Evolutionary conservation across 2,888 invertebrate species (phyloP), one percentile per base, ranked within the genome.

Genomic region (Acheta domesticus): DNA sequence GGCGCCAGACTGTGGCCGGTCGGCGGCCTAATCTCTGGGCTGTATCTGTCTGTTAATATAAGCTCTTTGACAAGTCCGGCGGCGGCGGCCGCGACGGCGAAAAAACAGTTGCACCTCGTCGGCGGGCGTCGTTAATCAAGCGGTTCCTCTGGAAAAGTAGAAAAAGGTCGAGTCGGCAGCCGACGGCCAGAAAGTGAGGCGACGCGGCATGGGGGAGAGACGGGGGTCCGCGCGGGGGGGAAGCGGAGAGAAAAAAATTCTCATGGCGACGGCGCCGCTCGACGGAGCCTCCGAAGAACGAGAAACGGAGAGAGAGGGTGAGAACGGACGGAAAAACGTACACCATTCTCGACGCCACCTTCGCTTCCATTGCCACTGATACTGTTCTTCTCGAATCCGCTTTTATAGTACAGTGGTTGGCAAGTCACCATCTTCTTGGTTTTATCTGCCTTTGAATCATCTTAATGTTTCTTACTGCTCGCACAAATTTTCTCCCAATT

Each of bases 31-130:
- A 62, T 62, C 62, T 62, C 62, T 62, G 16, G 16, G 62, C 62
- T 62, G 62, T 62, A 62, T 62, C 62, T 62, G 62, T 62, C 62
- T 62, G 62, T 62, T 62, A 62, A 62, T 62, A 62, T 62, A 62
- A 62, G 62, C 62, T 62, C 62, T 62, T 62, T 62, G 62, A 62
- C 62, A 62, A 62, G 62, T n/a, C 62, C n/a, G 16, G 62, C 62
- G 62, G 62, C 62, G 62, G 62, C 62, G 62, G 62, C 62, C 62
- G 62, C 62, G n/a, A 11, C 62, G 62, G 62, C 62, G 62, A 62
- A 62, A 62, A 62, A 62, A 62, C 62, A 62, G 62, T 62, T 62
- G 62, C 62, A 62, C 62, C 62, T 62, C 62, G 62, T n/a, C n/a
- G 62, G 62, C 62, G 62, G 4, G 62, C 62, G 62, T 62, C 62